Conservation (phyloP, 2,888 invertebrate genomes). For the Ichneumoninae sp. region DNA sequence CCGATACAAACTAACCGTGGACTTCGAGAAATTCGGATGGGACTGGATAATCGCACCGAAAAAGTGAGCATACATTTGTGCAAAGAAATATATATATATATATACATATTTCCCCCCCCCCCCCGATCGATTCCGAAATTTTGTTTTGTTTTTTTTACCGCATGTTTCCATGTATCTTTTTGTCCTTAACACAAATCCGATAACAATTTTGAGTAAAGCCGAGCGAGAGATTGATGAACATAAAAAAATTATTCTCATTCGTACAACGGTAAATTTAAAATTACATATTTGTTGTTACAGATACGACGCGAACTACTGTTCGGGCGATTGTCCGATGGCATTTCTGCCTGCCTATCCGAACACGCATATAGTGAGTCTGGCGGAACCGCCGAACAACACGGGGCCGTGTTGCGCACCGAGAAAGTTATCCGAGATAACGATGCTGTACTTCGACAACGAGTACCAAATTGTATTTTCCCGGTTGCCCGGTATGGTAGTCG, state of each 20-base stretch:
- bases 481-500: slow-evolving; percentile 97
- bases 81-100: background rate
- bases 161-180: no score
- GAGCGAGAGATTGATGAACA: background rate
- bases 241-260: background rate
- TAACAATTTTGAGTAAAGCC: background rate
- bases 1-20: slow-evolving; percentile 95
- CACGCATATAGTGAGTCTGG: slow-evolving; percentile 94
- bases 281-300: slow-evolving; percentile 71
- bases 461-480: slow-evolving; percentile 94
- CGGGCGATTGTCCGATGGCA: slow-evolving; percentile 96
- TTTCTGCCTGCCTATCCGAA: slow-evolving; percentile 95
- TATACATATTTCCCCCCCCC: no score
- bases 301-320: slow-evolving; percentile 98
- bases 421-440: slow-evolving; percentile 93
- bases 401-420: slow-evolving; percentile 97
- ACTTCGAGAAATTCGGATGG: slow-evolving; percentile 98
- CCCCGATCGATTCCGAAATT: background rate
- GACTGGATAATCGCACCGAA: slow-evolving; percentile 99
- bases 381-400: slow-evolving; percentile 90
- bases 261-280: background rate
- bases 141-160: no score
- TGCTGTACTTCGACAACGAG: slow-evolving; percentile 96
- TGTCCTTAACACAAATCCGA: background rate
- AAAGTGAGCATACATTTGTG: slow-evolving; percentile 81